phyloP scores from a whole-genome alignment of 1,140 invertebrate species.

The Camponotus pennsylvanicus region DNA sequence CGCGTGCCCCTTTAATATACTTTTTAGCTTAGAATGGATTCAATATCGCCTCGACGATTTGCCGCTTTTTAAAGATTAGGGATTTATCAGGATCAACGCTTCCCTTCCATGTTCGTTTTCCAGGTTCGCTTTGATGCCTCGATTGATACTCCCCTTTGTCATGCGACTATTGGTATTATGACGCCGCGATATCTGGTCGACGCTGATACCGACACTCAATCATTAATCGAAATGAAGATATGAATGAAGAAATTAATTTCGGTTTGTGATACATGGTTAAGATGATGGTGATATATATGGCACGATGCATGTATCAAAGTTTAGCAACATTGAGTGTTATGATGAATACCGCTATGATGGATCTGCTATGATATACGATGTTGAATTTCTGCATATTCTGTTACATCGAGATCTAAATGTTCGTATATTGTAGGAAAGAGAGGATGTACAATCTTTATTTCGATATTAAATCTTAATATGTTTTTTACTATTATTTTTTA shows the following conservation, averaged over 20 bases:
- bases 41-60: slow-evolving; percentile 29
- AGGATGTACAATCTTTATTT: neutral
- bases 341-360: neutral
- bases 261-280: neutral
- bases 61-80: slow-evolving; percentile 46
- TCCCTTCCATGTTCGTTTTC: neutral
- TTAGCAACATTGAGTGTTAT: neutral
- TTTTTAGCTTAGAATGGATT: neutral
- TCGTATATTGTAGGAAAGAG: neutral
- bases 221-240: slow-evolving; percentile 44
- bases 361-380: slow-evolving; percentile 10
- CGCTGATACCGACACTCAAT: neutral
- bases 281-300: neutral
- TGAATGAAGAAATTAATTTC: slow-evolving; percentile 62
- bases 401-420: neutral
- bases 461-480: neutral
- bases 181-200: neutral
- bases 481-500: neutral
- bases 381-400: neutral
- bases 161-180: slow-evolving; percentile 34
- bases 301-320: neutral
- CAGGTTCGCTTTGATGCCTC: slow-evolving; percentile 47
- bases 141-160: slow-evolving; percentile 67
- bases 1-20: neutral
- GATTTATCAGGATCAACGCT: slow-evolving; percentile 25